Percentiles rank a stretch among this genome's conserved stretches.
Conservation (phyloP, 53 echinoderm and acorn worm species). For the Henricia sp. region DNA sequence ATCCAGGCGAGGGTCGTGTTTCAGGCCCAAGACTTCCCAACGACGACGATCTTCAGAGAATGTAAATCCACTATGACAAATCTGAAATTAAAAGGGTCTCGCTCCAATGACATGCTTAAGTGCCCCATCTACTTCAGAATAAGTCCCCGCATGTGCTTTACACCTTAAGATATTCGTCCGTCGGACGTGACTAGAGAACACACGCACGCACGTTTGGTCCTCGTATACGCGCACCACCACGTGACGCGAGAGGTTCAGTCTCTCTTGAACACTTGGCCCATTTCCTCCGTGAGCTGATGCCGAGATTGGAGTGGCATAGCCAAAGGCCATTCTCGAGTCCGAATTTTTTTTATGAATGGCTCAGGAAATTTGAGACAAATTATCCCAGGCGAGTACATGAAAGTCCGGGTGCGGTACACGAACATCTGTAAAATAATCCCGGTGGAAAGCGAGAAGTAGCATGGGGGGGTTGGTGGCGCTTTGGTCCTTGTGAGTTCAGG, state of each 20-base stretch:
- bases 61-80: constrained; percentile 57
- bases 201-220: not conserved
- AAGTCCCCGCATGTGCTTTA: not conserved
- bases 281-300: constrained; percentile 41
- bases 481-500: not conserved
- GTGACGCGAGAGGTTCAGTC: not conserved
- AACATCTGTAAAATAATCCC: constrained; percentile 41
- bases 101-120: constrained; percentile 60
- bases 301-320: constrained; percentile 15
- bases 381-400: constrained; percentile 36
- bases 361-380: constrained; percentile 58
- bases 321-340: constrained; percentile 10
- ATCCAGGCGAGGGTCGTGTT: constrained; percentile 15
- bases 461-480: not conserved
- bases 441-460: not conserved
- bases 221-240: not conserved
- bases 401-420: not conserved
- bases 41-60: constrained; percentile 40
- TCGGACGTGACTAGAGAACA: not conserved
- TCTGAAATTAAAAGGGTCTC: constrained; percentile 55
- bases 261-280: constrained; percentile 53
- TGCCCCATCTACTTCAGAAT: constrained; percentile 26
- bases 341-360: constrained; percentile 22
- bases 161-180: constrained; percentile 47
- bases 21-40: not conserved